Evolutionary conservation across 2,797 vertebrate species (phyloP), one percentile per base, ranked within the genome.

Genomic region (Octomys mimax): DNA sequence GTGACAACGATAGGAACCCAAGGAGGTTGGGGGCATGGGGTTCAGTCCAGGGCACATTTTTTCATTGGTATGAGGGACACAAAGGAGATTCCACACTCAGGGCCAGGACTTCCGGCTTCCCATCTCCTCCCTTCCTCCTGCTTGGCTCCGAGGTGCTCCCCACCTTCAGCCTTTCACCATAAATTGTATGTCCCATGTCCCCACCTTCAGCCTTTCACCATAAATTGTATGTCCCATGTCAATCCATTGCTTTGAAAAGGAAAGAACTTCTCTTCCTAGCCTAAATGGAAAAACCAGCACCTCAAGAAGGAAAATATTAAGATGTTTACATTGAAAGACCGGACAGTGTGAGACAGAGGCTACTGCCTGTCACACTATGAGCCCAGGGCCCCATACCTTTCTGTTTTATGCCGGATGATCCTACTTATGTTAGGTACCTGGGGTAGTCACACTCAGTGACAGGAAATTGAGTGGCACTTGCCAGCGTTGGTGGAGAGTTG

Each of bases 201-300:
- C 64, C 49, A 36, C 90, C 92, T 82, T 91, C n/a, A 59, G 5
- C 73, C 36, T 80, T 79, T 52, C 42, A 61, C 59, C 39, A 2
- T n/a, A 31, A 81, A 61, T 73, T 85, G 7, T 68, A 22, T 81
- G 96, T 73, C 78, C 61, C n/a, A 80, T 92, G 89, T 64, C 64
- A 84, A 19, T 86, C 64, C 73, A n/a, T 71, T 42, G 87, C 79
- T 81, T 88, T 82, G 78, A 42, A 82, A 93, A 81, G 78, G 62
- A 81, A 95, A 95, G 92, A 82, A 31, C 73, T 81, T 16, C 89
- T 61, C 10, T 49, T 88, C 39, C 13, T 71, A 39, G 33, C 78
- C 79, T 91, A 66, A 73, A 36, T 49, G 80, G 92, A 78, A 94
- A 77, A 84, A 12, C 42, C 68, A 79, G 57, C 49, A 42, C 70